phyloP scores from a whole-genome alignment of 2,888 invertebrate genomes.

The Pachydiplax longipennis region DNA sequence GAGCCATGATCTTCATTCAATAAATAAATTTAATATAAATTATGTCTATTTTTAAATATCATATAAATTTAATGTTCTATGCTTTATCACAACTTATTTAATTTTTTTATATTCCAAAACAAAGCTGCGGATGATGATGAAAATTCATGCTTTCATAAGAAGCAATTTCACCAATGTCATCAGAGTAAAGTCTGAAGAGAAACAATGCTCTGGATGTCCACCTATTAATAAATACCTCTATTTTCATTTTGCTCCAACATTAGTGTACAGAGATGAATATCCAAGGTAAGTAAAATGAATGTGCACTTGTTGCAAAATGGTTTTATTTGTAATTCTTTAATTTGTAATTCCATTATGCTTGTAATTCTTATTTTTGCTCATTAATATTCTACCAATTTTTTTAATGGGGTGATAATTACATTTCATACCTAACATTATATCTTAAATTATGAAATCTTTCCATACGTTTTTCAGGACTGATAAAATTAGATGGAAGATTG shows the following conservation, averaged over 20 bases:
- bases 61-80: no score
- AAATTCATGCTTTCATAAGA: not conserved
- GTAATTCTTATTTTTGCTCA: no score
- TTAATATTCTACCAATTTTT: no score
- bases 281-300: not conserved
- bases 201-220: not conserved
- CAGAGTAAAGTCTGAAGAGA: not conserved
- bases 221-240: not conserved
- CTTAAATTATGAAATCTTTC: not conserved
- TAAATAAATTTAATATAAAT: no score
- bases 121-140: constrained; percentile 31
- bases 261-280: not conserved
- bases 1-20: no score
- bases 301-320: not conserved
- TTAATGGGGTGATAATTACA: no score
- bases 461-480: not conserved
- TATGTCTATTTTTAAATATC: no score
- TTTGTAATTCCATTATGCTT: no score
- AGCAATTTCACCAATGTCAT: not conserved
- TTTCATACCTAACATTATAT: not conserved
- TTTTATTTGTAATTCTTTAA: no score
- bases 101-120: not conserved
- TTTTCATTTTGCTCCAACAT: constrained; percentile 12
- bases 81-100: not conserved
- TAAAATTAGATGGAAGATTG: not conserved